phyloP scores from a whole-genome alignment of 1,140 invertebrate species.

The Aphidius gifuensis region DNA sequence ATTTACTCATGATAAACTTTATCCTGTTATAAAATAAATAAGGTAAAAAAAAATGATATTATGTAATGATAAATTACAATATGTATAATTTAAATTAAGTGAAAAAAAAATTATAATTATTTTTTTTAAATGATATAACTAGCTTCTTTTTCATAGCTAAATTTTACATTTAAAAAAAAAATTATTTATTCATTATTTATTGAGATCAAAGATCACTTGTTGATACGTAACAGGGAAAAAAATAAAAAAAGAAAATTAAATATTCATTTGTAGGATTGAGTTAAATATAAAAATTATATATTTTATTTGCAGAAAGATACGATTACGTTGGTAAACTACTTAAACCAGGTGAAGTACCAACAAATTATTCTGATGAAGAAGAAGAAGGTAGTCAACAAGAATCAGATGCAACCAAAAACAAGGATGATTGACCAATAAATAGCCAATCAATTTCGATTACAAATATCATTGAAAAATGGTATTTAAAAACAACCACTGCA shows the following conservation, averaged over 20 bases:
- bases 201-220: constrained; percentile 20
- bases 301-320: constrained; percentile 81
- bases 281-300: too few relatives aligned
- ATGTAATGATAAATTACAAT: neutral
- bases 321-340: constrained; percentile 87
- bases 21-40: too few relatives aligned
- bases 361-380: constrained; percentile 91
- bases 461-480: constrained; percentile 26
- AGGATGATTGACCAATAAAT: constrained; percentile 48
- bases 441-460: constrained; percentile 5
- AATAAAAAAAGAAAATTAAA: neutral
- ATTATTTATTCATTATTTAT: constrained; percentile 17
- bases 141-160: too few relatives aligned
- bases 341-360: constrained; percentile 86
- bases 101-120: neutral
- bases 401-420: constrained; percentile 38
- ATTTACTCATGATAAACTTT: too few relatives aligned
- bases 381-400: constrained; percentile 61
- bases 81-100: neutral
- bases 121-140: too few relatives aligned
- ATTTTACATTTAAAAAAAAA: too few relatives aligned
- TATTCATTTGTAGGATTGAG: too few relatives aligned
- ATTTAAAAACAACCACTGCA: constrained; percentile 38
- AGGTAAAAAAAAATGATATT: neutral
- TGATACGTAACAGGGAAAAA: constrained; percentile 14